phyloP scores from a whole-genome alignment of 1,140 invertebrate species.

The Drosophila pruinosa region DNA sequence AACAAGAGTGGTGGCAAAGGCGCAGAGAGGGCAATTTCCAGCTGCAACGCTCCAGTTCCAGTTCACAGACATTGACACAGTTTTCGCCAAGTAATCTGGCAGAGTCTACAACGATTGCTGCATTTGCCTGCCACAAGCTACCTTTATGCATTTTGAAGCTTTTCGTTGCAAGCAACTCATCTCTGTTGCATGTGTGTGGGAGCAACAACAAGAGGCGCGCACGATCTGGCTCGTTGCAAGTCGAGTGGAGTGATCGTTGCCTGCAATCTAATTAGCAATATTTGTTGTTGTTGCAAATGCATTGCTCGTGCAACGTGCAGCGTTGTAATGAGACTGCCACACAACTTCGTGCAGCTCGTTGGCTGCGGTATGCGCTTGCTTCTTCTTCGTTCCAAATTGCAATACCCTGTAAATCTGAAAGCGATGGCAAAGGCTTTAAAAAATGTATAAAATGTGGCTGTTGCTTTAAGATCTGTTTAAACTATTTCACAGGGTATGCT shows the following conservation, averaged over 20 bases:
- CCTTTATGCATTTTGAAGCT: slow-evolving; percentile 11
- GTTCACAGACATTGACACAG: slow-evolving; percentile 82
- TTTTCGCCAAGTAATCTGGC: slow-evolving; percentile 41
- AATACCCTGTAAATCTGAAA: slow-evolving; percentile 5
- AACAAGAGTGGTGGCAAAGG: neutral
- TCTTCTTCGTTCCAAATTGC: slow-evolving; percentile 18
- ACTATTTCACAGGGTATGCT: slow-evolving; percentile 3
- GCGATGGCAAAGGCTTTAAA: too few species aligned
- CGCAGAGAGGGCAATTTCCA: slow-evolving; percentile 4
- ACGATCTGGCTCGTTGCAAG: slow-evolving; percentile 24
- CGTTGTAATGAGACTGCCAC: slow-evolving; percentile 65
- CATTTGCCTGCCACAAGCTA: neutral
- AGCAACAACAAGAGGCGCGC: slow-evolving; percentile 29
- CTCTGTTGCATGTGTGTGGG: slow-evolving; percentile 60
- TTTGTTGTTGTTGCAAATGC: slow-evolving; percentile 31
- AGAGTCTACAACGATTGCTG: slow-evolving; percentile 1
- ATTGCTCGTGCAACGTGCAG: slow-evolving; percentile 52
- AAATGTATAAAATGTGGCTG: neutral
- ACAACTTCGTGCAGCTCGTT: slow-evolving; percentile 63
- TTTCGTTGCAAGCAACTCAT: slow-evolving; percentile 20
- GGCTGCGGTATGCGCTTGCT: slow-evolving; percentile 36
- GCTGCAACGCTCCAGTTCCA: slow-evolving; percentile 74
- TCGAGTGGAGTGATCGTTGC: slow-evolving; percentile 26
- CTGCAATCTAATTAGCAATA: slow-evolving; percentile 71
- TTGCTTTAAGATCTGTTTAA: neutral